Percentiles rank a stretch among this genome's conserved stretches.
These are phyloP conservation scores for Sarcophaga caerulescens DNA, from an alignment of 2,888 invertebrate species.

Conservation along the genomic window DNA sequence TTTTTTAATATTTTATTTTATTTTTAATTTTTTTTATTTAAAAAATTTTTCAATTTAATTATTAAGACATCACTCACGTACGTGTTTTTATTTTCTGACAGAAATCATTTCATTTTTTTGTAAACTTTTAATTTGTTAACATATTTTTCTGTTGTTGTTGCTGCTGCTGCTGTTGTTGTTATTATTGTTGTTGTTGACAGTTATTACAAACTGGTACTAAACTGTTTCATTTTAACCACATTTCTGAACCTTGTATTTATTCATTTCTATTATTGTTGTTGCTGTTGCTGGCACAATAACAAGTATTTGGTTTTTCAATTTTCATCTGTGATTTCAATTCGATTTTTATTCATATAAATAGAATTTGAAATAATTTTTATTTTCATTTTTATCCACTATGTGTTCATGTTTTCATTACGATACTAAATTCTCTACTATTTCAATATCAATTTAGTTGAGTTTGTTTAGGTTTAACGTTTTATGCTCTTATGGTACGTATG, in stretches of 20 bases:
- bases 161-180: not conserved
- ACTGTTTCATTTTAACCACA: constrained; percentile 64
- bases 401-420: not conserved
- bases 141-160: not conserved
- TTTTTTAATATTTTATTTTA: not conserved
- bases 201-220: constrained; percentile 64
- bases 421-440: constrained; percentile 28
- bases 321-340: not conserved
- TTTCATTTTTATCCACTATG: not conserved
- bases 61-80: constrained; percentile 53
- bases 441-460: not conserved
- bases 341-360: not conserved
- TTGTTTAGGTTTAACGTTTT: not conserved
- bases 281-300: not conserved
- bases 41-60: constrained; percentile 3
- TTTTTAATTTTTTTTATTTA: not conserved
- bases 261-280: not conserved
- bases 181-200: constrained; percentile 49
- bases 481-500: no score
- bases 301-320: not conserved
- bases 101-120: constrained; percentile 17
- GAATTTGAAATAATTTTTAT: not conserved
- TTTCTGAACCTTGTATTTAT: constrained; percentile 55
- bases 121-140: not conserved
- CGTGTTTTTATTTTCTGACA: constrained; percentile 45